Evolutionary conservation across 92 coral and sea anemone genomes (phyloP).

Genomic region (Desmophyllum pertusum): DNA sequence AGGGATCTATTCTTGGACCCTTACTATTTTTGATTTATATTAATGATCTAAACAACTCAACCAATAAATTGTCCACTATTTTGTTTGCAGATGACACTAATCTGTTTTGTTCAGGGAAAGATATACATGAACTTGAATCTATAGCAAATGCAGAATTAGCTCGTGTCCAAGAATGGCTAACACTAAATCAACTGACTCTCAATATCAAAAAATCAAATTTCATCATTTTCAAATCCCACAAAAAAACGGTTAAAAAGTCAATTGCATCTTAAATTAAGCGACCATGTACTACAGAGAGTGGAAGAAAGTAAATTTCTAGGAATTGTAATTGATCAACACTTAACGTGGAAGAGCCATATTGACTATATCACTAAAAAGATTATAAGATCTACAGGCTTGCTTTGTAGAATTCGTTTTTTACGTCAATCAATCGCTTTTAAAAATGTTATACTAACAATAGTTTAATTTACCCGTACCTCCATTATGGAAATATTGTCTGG

Average conservation of each 20-base stretch:
- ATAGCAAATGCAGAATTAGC: neutral
- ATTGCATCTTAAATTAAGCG: neutral
- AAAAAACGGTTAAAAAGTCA: neutral
- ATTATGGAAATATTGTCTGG: too few relatives aligned
- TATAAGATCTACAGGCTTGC: neutral
- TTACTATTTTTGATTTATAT: neutral
- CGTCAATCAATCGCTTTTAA: too few relatives aligned
- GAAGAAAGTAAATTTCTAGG: neutral
- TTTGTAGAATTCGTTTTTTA: too few relatives aligned
- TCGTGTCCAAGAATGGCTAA: neutral
- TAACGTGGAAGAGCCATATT: neutral
- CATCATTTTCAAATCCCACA: neutral
- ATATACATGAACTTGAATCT: neutral
- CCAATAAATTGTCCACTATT: neutral
- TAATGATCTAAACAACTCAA: neutral
- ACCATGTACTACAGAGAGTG: neutral
- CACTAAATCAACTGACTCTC: neutral
- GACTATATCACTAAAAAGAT: neutral
- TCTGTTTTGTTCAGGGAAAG: neutral
- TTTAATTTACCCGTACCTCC: too few relatives aligned
- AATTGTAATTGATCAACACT: neutral
- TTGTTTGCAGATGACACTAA: neutral
- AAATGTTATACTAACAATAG: too few relatives aligned
- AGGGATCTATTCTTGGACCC: constrained; percentile 6
- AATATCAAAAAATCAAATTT: neutral